Evolutionary conservation across 2,113 vertebrate species (phyloP).

Genomic region (Lophura nycthemera): DNA sequence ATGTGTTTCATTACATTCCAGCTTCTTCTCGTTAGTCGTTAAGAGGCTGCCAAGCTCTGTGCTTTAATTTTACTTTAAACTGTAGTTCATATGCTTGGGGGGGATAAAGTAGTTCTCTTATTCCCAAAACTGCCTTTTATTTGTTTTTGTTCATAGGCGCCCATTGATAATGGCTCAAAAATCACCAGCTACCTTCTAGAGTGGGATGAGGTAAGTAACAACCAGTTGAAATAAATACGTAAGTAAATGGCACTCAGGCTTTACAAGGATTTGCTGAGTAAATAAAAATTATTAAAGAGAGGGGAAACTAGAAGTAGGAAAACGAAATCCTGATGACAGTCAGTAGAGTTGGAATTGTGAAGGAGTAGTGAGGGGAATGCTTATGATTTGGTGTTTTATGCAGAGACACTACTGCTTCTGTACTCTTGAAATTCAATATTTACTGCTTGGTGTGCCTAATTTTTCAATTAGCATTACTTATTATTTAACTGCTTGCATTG

Average conservation of each 20-base stretch:
- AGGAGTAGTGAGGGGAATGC: background rate
- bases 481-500: background rate
- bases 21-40: background rate
- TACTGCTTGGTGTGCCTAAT: background rate
- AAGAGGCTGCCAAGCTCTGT: slow-evolving; percentile 21
- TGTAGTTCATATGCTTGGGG: background rate
- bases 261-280: slow-evolving; percentile 26
- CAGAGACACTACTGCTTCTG: background rate
- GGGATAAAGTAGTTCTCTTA: background rate
- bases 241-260: slow-evolving; percentile 6
- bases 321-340: slow-evolving; percentile 43
- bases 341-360: slow-evolving; percentile 23
- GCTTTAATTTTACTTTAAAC: slow-evolving; percentile 30
- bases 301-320: background rate
- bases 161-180: slow-evolving; percentile 96
- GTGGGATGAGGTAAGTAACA: slow-evolving; percentile 93
- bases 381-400: background rate
- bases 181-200: slow-evolving; percentile 97
- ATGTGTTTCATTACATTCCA: slow-evolving; percentile 31
- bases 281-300: background rate
- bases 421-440: background rate
- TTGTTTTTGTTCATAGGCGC: slow-evolving; percentile 82
- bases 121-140: slow-evolving; percentile 7
- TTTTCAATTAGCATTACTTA: background rate
- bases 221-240: background rate